phyloP scores from a whole-genome alignment of 2,888 invertebrate genomes.

The Lochmaea capreae region DNA sequence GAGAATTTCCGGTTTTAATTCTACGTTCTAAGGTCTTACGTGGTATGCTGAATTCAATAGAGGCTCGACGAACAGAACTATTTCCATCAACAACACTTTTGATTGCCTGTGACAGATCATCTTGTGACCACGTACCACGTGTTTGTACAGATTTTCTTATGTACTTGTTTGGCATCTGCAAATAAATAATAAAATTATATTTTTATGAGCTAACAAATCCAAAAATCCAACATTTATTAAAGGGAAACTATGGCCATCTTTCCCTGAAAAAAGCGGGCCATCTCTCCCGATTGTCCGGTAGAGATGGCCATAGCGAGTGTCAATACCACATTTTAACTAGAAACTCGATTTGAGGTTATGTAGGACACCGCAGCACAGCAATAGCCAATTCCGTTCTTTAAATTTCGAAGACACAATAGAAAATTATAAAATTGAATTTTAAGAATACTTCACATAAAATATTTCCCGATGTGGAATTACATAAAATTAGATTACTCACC shows the following conservation, averaged over 20 bases:
- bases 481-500: background rate
- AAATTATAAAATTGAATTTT: background rate
- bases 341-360: background rate
- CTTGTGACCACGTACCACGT: too few species aligned
- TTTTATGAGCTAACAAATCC: background rate
- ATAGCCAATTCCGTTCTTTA: too few species aligned
- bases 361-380: background rate
- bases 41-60: too few species aligned
- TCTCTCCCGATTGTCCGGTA: background rate
- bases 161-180: too few species aligned
- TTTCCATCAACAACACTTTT: too few species aligned
- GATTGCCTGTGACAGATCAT: too few species aligned
- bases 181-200: background rate
- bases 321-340: background rate
- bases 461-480: background rate
- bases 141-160: too few species aligned
- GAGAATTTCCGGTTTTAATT: too few species aligned
- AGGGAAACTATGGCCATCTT: background rate
- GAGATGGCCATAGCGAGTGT: background rate
- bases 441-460: background rate
- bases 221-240: background rate
- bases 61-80: too few species aligned
- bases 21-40: too few species aligned
- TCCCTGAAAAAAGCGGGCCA: background rate
- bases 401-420: background rate